These are phyloP conservation scores for Bradypodion pumilum DNA, from an alignment of 2,797 vertebrate genomes.

Conservation along the genomic window DNA sequence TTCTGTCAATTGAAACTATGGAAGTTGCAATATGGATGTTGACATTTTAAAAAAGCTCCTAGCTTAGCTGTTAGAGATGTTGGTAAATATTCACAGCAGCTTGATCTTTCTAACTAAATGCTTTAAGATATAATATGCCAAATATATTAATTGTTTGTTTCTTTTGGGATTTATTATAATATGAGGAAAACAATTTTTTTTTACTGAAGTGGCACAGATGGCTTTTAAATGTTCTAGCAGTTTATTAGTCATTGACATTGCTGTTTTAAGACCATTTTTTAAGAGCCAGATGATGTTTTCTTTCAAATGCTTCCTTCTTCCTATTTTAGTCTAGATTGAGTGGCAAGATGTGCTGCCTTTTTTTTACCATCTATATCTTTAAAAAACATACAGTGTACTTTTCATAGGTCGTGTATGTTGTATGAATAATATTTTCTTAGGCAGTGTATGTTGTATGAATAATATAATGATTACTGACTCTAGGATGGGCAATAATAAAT, in stretches of 20 bases:
- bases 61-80: constrained; percentile 24
- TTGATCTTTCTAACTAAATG: constrained; percentile 48
- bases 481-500: too few species aligned
- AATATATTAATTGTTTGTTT: constrained; percentile 53
- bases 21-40: too few species aligned
- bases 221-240: constrained; percentile 13
- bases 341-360: constrained; percentile 1
- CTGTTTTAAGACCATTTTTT: background rate
- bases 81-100: constrained; percentile 62
- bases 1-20: constrained; percentile 32
- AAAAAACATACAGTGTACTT: background rate
- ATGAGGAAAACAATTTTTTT: constrained; percentile 32
- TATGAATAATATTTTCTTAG: too few species aligned
- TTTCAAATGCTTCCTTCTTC: background rate
- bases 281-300: constrained; percentile 25
- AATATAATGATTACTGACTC: too few species aligned
- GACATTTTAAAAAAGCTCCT: constrained; percentile 32
- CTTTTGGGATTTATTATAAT: constrained; percentile 28
- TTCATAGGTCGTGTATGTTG: accelerated
- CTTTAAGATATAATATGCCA: constrained; percentile 44
- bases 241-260: background rate
- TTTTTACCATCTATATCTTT: background rate
- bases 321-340: constrained; percentile 1
- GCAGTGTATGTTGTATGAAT: too few species aligned
- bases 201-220: constrained; percentile 8